phyloP scores from a whole-genome alignment of 1,140 invertebrate species.

The Drosophila repletoides region DNA sequence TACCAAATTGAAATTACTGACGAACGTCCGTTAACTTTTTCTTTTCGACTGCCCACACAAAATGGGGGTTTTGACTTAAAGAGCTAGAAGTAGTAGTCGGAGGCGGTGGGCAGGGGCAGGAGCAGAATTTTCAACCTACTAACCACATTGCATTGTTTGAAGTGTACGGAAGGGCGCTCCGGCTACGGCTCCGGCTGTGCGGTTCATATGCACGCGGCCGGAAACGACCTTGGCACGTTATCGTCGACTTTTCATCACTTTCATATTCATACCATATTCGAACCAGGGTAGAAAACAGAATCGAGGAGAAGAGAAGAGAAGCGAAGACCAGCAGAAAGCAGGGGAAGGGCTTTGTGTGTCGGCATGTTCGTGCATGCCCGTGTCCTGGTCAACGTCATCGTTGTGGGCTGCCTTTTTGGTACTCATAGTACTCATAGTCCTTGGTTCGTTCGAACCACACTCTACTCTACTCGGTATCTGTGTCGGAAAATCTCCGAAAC shows the following conservation, averaged over 20 bases:
- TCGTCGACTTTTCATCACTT: constrained; percentile 80
- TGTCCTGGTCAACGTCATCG: constrained; percentile 21
- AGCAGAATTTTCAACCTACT: constrained; percentile 14
- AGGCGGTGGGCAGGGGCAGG: background rate
- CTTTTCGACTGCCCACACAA: constrained; percentile 13
- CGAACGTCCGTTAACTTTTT: constrained; percentile 57
- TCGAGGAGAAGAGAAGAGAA: background rate
- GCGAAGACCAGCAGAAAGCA: too few species aligned
- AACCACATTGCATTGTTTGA: constrained; percentile 70
- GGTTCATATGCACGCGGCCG: constrained; percentile 78
- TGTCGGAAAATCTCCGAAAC: constrained; percentile 76
- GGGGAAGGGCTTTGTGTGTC: background rate
- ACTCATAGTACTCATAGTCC: too few species aligned
- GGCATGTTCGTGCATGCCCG: constrained; percentile 16
- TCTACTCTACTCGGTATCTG: too few species aligned
- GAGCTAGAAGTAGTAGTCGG: constrained; percentile 4
- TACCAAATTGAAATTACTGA: constrained; percentile 66
- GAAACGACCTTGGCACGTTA: constrained; percentile 81
- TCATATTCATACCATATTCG: constrained; percentile 78
- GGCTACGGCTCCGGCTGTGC: constrained; percentile 26
- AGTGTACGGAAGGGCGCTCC: constrained; percentile 20
- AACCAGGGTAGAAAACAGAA: constrained; percentile 17
- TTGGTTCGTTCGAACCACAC: constrained; percentile 13
- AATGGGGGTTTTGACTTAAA: constrained; percentile 18
- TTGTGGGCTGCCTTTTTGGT: constrained; percentile 23